These are phyloP conservation scores for Trididemnum clinides DNA, from an alignment of 23 tunicate genomes.

Conservation along the genomic window DNA sequence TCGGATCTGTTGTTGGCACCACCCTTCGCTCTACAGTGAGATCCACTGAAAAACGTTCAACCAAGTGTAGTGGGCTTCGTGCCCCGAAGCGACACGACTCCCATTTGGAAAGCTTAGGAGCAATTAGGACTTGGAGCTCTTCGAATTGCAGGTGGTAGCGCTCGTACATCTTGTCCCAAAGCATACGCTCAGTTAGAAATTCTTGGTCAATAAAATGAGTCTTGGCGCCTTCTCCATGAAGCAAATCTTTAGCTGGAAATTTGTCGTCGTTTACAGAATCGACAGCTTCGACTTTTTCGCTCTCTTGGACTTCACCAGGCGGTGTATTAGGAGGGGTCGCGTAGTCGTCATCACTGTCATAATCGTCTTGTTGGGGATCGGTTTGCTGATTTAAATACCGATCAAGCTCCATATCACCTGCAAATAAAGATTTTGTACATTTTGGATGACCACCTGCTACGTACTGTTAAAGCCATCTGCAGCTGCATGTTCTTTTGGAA, in stretches of 20 bases:
- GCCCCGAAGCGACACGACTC: constrained; percentile 41
- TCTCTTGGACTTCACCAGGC: constrained; percentile 25
- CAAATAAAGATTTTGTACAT: no score
- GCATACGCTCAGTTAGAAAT: constrained; percentile 45
- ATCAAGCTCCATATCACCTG: background rate
- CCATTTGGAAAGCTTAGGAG: constrained; percentile 33
- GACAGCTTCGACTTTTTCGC: background rate
- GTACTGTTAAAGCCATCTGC: no score
- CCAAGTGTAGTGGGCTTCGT: constrained; percentile 48
- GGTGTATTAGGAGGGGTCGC: constrained; percentile 79
- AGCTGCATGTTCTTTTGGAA: no score
- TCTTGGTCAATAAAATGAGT: constrained; percentile 21
- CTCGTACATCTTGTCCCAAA: constrained; percentile 93
- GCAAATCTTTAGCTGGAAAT: background rate
- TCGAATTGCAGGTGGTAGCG: constrained; percentile 71
- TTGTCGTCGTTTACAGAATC: background rate
- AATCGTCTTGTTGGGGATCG: background rate
- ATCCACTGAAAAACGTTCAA: constrained; percentile 82
- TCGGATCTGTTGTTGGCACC: constrained; percentile 72
- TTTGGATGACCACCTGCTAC: no score
- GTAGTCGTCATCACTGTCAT: constrained; percentile 60
- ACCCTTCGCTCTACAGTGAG: constrained; percentile 54
- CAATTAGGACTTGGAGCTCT: constrained; percentile 81
- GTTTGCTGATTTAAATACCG: background rate
- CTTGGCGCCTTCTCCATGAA: background rate